Conservation (phyloP, 2,888 invertebrate genomes). For the Meandrusa payeni region DNA sequence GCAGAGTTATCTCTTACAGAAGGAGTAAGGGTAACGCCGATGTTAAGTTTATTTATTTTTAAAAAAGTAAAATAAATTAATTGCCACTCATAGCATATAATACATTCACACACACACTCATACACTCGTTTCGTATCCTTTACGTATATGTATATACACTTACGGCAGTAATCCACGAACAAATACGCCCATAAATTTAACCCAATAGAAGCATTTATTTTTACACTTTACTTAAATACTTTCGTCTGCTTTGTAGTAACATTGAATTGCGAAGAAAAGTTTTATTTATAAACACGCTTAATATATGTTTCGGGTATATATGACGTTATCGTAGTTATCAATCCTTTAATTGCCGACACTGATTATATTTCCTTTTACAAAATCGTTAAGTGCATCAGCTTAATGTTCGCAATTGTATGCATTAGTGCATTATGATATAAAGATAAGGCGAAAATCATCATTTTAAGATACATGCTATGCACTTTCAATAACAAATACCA, state of each 20-base stretch:
- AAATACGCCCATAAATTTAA: constrained; percentile 2
- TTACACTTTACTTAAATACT: neutral
- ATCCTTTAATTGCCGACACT: neutral
- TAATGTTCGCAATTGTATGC: neutral
- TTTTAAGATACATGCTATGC: too few relatives aligned
- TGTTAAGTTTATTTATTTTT: too few relatives aligned
- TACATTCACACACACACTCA: too few relatives aligned
- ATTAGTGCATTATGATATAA: neutral
- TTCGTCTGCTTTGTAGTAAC: neutral
- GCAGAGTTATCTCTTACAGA: too few relatives aligned
- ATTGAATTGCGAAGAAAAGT: neutral
- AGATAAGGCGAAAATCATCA: too few relatives aligned
- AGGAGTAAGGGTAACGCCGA: too few relatives aligned
- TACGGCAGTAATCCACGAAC: neutral
- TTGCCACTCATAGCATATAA: too few relatives aligned
- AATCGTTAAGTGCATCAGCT: constrained; percentile 5
- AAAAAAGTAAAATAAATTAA: too few relatives aligned
- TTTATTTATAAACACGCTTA: constrained; percentile 10
- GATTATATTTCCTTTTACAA: constrained; percentile 6
- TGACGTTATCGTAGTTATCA: constrained; percentile 9
- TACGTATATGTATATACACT: too few relatives aligned
- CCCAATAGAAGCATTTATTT: neutral
- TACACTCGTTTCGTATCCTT: too few relatives aligned
- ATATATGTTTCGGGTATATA: constrained; percentile 1
- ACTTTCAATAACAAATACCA: too few relatives aligned